Conservation (phyloP, 2,888 invertebrate genomes). For the Galerucella calmariensis region DNA sequence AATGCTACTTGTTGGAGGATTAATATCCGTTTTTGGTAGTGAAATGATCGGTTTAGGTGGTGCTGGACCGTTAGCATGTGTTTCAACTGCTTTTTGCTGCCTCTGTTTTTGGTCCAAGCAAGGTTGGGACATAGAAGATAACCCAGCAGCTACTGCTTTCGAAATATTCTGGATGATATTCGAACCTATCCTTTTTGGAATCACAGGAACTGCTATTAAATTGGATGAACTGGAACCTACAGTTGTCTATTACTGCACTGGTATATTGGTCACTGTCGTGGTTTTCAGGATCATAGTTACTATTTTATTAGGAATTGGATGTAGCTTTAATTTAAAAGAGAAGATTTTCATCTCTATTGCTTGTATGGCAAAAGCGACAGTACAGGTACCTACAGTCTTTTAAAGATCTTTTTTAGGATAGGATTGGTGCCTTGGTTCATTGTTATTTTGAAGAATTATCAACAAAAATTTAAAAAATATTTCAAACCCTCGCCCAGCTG, state of each 20-base stretch:
- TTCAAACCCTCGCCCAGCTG: too few relatives aligned
- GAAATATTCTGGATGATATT: slow-evolving; percentile 96
- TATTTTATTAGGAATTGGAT: slow-evolving; percentile 76
- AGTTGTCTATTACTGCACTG: slow-evolving; percentile 77
- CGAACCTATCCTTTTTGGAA: slow-evolving; percentile 92
- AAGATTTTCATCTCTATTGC: slow-evolving; percentile 90
- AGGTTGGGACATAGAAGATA: slow-evolving; percentile 88
- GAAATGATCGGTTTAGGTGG: slow-evolving; percentile 79
- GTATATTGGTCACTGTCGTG: slow-evolving; percentile 75
- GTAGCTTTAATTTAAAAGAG: slow-evolving; percentile 87
- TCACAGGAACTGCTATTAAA: slow-evolving; percentile 92
- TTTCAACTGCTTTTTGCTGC: slow-evolving; percentile 84
- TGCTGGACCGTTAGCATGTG: slow-evolving; percentile 85
- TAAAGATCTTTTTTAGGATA: too few relatives aligned
- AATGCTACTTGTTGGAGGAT: slow-evolving; percentile 82
- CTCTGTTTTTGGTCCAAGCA: slow-evolving; percentile 84
- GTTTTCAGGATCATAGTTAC: slow-evolving; percentile 77
- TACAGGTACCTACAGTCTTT: slow-evolving; percentile 79
- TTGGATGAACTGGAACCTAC: slow-evolving; percentile 77
- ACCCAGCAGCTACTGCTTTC: slow-evolving; percentile 88
- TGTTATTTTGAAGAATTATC: too few relatives aligned
- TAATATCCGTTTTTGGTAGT: slow-evolving; percentile 88
- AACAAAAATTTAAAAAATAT: too few relatives aligned
- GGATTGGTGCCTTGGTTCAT: too few relatives aligned
- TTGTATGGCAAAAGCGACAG: slow-evolving; percentile 98